phyloP scores from a whole-genome alignment of 2,113 vertebrate genomes.

The Sitta europaea region DNA sequence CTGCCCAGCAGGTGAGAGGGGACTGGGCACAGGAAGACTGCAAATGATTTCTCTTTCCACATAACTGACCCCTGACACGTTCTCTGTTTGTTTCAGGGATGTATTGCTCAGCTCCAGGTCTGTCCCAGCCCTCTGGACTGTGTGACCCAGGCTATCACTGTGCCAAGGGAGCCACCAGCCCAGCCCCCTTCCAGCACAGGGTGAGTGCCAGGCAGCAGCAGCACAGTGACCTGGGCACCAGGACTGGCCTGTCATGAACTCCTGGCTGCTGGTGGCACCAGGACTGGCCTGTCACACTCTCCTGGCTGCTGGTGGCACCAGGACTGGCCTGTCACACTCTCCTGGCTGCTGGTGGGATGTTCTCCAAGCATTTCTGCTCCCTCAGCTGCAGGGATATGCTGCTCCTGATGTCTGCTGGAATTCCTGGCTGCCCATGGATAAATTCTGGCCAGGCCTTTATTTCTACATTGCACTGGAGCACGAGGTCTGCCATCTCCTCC shows the following conservation, averaged over 20 bases:
- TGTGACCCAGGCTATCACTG: slow-evolving; percentile 84
- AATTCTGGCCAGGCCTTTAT: neutral
- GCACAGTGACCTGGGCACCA: neutral
- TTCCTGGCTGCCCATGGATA: neutral
- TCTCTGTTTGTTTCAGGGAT: slow-evolving; percentile 70
- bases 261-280: neutral
- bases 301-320: neutral
- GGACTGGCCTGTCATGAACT: neutral
- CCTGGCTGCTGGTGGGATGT: too few relatives aligned
- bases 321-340: neutral
- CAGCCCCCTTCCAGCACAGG: slow-evolving; percentile 78
- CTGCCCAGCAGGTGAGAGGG: slow-evolving; percentile 81
- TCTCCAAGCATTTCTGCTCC: neutral
- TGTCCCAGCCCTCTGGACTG: slow-evolving; percentile 77
- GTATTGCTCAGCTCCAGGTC: slow-evolving; percentile 82
- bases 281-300: neutral
- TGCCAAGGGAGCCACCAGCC: slow-evolving; percentile 76
- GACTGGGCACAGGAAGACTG: neutral
- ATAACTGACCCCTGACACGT: rapidly evolving
- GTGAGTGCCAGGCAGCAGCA: neutral
- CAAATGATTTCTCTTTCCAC: rapidly evolving
- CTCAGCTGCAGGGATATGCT: neutral
- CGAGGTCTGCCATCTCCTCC: neutral
- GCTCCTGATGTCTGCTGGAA: neutral
- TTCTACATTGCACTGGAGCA: neutral